Evolutionary conservation across 2,797 vertebrate species (phyloP), one percentile per base, ranked within the genome.

Genomic region (Salmo trutta): DNA sequence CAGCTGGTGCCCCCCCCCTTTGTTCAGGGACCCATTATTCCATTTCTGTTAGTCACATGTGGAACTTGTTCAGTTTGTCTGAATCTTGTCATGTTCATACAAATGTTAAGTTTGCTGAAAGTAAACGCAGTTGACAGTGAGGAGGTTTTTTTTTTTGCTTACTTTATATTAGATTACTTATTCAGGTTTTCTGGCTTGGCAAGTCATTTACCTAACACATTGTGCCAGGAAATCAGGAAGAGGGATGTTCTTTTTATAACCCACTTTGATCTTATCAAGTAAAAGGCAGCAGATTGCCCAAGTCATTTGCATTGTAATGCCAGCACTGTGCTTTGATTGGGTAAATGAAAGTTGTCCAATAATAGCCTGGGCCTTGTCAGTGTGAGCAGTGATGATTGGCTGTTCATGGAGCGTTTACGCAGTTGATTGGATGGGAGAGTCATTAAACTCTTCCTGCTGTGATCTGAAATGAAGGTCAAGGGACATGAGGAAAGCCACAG

Each of bases 171-270:
- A 67, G 29, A 74, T 77, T 71, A 79, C 67, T 52, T 59, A 4
- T 41, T 74, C 27, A 1, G 10, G 29, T 59, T 59, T 8, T 15
- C 72, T 73, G 53, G 74, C 17, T 27, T 74, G 29, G 76, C 19
- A 27, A 24, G 74, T 67, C 78, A 66, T 19, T 76, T 77, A 68
- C 78, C 41, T 51, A 73, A 72, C 4, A 81, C 80, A 83, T 79
- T 75, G 71, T 74, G 83, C 71, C 52, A 79, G 64, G 27, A 70
- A 67, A 82, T 85, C 0, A 78, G 80, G 66, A 69, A 47, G 56
- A 82, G 75, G 53, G 41, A 27, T 75, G 7, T 77, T 67, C 12
- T 24, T 27, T 74, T 80, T 77, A 5, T 65, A 72, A 76, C 77
- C 8, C 14, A 10, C 53, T 75, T 64, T 70, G 72, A 71, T 77